phyloP scores from a whole-genome alignment of 64 coral and sea anemone species.

The Porites australiensis region DNA sequence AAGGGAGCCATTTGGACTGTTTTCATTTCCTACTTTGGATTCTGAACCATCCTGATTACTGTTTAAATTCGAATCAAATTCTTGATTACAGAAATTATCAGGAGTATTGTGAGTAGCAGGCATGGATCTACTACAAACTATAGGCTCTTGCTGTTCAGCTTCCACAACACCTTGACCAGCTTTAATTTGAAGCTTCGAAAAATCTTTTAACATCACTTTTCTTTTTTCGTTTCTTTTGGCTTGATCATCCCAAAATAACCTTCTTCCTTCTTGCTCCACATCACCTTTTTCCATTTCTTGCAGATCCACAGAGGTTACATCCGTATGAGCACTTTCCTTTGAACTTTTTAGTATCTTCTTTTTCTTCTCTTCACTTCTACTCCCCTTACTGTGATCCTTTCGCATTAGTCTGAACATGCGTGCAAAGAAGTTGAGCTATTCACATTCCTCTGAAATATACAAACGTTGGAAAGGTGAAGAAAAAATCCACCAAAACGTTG shows the following conservation, averaged over 20 bases:
- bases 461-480: not conserved
- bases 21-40: not conserved
- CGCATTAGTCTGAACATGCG: slow-evolving; percentile 5
- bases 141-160: too few relatives aligned
- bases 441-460: not conserved
- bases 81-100: not conserved
- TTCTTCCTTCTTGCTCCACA: not conserved
- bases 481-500: too few relatives aligned
- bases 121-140: too few relatives aligned
- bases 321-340: not conserved
- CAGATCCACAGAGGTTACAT: too few relatives aligned
- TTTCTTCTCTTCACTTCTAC: not conserved
- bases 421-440: not conserved
- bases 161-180: too few relatives aligned
- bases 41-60: not conserved
- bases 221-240: not conserved
- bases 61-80: not conserved
- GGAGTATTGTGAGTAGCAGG: too few relatives aligned
- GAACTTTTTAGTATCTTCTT: not conserved
- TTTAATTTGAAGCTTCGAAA: not conserved
- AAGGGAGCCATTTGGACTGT: not conserved
- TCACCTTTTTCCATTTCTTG: not conserved
- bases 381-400: not conserved
- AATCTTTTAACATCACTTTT: not conserved
- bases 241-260: not conserved